A percentile compares a stretch with the other conserved stretches of the same genome.
phyloP scores from a whole-genome alignment of 35 echinoderm and acorn worm species.

The Patiria miniata region DNA sequence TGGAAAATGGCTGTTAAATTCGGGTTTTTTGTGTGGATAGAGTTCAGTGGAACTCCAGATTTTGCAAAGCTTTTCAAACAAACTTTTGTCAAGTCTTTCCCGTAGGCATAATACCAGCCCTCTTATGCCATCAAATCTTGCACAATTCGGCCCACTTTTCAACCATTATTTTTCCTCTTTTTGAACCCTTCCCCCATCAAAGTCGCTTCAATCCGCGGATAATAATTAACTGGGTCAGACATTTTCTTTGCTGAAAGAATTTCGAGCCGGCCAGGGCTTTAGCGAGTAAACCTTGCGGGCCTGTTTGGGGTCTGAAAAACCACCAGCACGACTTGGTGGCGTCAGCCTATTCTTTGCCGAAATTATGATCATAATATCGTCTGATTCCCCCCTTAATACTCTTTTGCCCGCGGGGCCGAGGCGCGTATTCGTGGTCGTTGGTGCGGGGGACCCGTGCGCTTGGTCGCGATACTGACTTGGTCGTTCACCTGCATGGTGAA shows the following conservation, averaged over 20 bases:
- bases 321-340: constrained; percentile 20
- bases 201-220: constrained; percentile 24
- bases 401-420: neutral
- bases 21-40: too few species aligned
- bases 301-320: neutral
- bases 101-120: neutral
- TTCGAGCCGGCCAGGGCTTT: neutral
- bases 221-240: constrained; percentile 33
- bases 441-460: neutral
- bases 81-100: too few species aligned
- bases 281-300: constrained; percentile 25
- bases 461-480: neutral
- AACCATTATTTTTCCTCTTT: neutral
- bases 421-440: neutral
- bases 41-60: too few species aligned
- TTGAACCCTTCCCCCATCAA: neutral
- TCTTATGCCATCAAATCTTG: constrained; percentile 25
- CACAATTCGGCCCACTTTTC: neutral
- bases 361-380: constrained; percentile 26
- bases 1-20: too few species aligned
- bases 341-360: constrained; percentile 3
- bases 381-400: neutral
- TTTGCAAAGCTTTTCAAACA: too few species aligned
- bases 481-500: constrained; percentile 8
- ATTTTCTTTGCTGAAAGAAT: constrained; percentile 20